Conservation (phyloP, 2,888 invertebrate genomes). For the Myopa tessellatipennis region DNA sequence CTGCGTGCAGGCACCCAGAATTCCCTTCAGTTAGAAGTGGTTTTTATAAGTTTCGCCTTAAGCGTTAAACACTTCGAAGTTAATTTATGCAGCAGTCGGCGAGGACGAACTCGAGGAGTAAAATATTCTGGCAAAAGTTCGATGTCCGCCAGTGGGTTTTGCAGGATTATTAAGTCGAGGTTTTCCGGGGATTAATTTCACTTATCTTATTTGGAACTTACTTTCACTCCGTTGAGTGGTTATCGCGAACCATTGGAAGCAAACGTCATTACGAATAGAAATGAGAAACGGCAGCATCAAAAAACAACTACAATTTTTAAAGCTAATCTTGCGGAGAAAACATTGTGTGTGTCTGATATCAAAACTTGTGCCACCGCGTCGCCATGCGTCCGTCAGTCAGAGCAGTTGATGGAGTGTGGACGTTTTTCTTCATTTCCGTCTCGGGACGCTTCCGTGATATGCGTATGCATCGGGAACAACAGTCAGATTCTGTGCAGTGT, state of each 20-base stretch:
- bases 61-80: slow-evolving; percentile 11
- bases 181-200: neutral
- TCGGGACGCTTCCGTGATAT: neutral
- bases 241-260: neutral
- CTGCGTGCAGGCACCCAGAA: neutral
- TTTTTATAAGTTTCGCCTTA: neutral
- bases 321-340: neutral
- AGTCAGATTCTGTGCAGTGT: neutral
- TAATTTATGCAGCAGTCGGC: slow-evolving; percentile 12
- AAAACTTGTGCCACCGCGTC: neutral
- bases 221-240: neutral
- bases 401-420: neutral
- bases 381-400: neutral
- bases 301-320: too few species aligned
- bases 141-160: too few species aligned
- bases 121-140: neutral
- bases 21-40: neutral
- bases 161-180: neutral
- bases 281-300: slow-evolving; percentile 1
- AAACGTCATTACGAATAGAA: neutral
- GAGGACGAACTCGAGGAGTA: neutral
- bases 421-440: neutral
- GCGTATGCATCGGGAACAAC: neutral
- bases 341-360: neutral
- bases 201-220: neutral